phyloP scores from a whole-genome alignment of 2,888 invertebrate species.

The Cryptophagus acutangulus region DNA sequence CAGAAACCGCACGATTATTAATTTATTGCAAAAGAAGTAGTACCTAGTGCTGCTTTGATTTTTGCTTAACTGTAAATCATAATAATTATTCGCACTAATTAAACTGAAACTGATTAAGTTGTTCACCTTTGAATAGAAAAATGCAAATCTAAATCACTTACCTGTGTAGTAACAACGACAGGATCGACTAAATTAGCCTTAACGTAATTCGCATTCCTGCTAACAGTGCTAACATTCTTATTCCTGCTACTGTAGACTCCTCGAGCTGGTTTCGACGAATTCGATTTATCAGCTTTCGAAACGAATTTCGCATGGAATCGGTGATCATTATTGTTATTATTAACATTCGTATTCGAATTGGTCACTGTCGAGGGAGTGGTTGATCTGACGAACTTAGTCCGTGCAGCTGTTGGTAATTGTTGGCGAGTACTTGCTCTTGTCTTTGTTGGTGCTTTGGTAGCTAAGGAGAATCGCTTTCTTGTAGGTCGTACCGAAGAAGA shows the following conservation, averaged over 20 bases:
- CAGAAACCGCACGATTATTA: too few relatives aligned
- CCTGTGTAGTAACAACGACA: conserved; percentile 17
- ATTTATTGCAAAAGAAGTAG: too few relatives aligned
- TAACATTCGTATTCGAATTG: too few relatives aligned
- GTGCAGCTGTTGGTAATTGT: conserved; percentile 10
- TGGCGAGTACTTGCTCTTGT: conserved; percentile 6
- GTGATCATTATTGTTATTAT: conserved; percentile 30
- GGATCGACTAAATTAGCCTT: conserved; percentile 9
- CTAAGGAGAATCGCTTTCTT: conserved; percentile 31
- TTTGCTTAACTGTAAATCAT: too few relatives aligned
- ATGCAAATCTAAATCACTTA: conserved; percentile 13
- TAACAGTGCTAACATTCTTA: conserved; percentile 6
- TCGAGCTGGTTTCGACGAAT: conserved; percentile 27
- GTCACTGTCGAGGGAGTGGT: conserved; percentile 17
- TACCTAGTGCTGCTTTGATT: too few relatives aligned
- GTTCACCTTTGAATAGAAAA: too few relatives aligned
- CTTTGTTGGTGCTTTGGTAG: conserved; percentile 20
- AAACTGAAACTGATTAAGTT: too few relatives aligned
- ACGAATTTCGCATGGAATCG: conserved; percentile 40
- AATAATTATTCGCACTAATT: too few relatives aligned
- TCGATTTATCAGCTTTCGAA: neutral
- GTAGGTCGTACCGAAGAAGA: conserved; percentile 25
- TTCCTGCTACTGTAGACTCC: conserved; percentile 38
- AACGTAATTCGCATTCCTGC: conserved; percentile 6
- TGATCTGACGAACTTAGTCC: conserved; percentile 15